phyloP scores from a whole-genome alignment of 2,888 invertebrate genomes.

The Dyspetes luteomarginatus region DNA sequence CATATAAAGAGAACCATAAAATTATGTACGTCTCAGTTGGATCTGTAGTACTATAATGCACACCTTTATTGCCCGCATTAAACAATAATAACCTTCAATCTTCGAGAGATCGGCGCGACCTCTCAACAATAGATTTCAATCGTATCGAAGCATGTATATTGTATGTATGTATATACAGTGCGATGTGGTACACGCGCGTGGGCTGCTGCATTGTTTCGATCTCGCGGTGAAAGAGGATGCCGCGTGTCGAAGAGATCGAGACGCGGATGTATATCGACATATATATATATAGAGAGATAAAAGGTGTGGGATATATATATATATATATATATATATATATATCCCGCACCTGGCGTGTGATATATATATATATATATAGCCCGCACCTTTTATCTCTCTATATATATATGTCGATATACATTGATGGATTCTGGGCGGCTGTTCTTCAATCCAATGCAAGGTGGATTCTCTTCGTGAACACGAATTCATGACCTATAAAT shows the following conservation, averaged over 20 bases:
- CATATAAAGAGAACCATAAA: conserved; percentile 59
- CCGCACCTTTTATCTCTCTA: not conserved
- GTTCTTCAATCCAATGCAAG: conserved; percentile 47
- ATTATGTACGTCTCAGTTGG: conserved; percentile 66
- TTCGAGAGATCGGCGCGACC: conserved; percentile 65
- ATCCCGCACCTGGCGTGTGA: conserved; percentile 5
- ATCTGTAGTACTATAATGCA: conserved; percentile 70
- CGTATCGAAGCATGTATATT: conserved; percentile 53
- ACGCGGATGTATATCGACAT: too few species aligned
- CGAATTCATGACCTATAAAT: conserved; percentile 51
- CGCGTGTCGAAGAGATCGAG: conserved; percentile 39
- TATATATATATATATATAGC: not conserved
- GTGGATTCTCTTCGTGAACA: conserved; percentile 46
- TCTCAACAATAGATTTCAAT: conserved; percentile 74
- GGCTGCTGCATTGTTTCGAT: conserved; percentile 70
- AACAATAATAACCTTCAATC: conserved; percentile 76
- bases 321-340: not conserved
- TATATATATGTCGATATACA: not conserved
- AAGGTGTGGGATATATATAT: conserved; percentile 13
- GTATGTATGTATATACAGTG: not conserved
- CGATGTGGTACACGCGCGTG: conserved; percentile 65
- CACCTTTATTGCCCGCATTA: conserved; percentile 74
- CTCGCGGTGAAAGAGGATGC: conserved; percentile 50
- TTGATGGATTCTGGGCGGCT: conserved; percentile 14
- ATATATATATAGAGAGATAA: too few species aligned